Percentiles rank a stretch among this genome's conserved stretches.
Conservation (phyloP, 37 sponge, comb jelly and placozoan genomes). For the Halisarca cf. caerulea region DNA sequence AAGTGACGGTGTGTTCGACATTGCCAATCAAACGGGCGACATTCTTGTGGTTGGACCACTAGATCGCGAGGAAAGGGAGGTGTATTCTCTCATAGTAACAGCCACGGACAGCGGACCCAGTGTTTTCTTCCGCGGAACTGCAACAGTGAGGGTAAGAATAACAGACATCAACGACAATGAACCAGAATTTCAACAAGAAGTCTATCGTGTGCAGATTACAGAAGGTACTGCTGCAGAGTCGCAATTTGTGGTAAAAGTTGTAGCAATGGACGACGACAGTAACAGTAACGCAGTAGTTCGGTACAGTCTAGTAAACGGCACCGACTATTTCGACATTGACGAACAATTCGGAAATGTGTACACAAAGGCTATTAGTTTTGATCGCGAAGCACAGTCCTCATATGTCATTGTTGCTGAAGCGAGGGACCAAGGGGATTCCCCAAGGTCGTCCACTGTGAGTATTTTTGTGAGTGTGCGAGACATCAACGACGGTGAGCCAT, state of each 20-base stretch:
- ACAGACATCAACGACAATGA: conserved; percentile 71
- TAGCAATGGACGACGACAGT: conserved; percentile 1
- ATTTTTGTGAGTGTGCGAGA: background rate
- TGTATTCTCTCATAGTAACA: conserved; percentile 22
- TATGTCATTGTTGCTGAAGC: background rate
- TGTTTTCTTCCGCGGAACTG: conserved; percentile 1
- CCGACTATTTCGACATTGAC: background rate
- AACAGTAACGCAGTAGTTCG: background rate
- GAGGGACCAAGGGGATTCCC: background rate
- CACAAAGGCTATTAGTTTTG: background rate
- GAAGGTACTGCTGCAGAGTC: background rate
- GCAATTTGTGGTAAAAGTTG: background rate
- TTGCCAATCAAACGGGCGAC: conserved; percentile 39
- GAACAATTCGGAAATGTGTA: background rate
- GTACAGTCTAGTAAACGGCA: background rate
- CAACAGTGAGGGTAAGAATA: conserved; percentile 40
- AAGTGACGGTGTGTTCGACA: conserved; percentile 28
- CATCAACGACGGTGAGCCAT: conserved; percentile 2
- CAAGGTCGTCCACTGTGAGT: background rate
- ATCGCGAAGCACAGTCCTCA: background rate
- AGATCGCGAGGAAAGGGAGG: conserved; percentile 36
- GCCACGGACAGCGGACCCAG: conserved; percentile 61
- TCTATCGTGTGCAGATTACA: background rate
- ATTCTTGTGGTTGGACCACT: conserved; percentile 46
- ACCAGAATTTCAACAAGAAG: conserved; percentile 48